Evolutionary conservation across 2,113 vertebrate genomes (phyloP).

Genomic region (Siphamia tubifer): DNA sequence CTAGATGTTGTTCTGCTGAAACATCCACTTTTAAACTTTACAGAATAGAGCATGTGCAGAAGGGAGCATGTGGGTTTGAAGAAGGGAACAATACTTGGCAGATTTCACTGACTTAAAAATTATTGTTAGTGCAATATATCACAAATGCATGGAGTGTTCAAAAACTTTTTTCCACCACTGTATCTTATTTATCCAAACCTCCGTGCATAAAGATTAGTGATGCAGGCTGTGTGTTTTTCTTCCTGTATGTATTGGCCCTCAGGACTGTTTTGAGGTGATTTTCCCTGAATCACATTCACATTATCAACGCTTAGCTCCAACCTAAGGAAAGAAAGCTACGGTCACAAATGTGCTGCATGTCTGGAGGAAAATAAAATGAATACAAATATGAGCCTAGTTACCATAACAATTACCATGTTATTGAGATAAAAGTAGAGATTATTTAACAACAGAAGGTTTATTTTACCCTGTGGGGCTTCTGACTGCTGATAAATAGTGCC

Average conservation of each 20-base stretch:
- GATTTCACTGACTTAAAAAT: too few species aligned
- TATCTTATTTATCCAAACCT: slow-evolving; percentile 71
- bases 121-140: too few species aligned
- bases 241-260: slow-evolving; percentile 16
- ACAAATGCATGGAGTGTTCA: too few species aligned
- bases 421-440: not conserved
- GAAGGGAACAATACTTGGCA: too few species aligned
- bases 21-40: too few species aligned
- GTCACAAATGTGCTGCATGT: not conserved
- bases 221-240: slow-evolving; percentile 81
- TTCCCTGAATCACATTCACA: not conserved
- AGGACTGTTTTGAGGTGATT: not conserved
- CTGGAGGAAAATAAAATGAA: too few species aligned
- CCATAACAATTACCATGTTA: not conserved
- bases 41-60: too few species aligned
- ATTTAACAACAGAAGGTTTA: not conserved
- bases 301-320: slow-evolving; percentile 63
- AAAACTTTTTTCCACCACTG: too few species aligned
- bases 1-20: too few species aligned
- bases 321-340: slow-evolving; percentile 32
- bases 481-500: slow-evolving; percentile 84
- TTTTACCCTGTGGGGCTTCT: slow-evolving; percentile 74
- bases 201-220: slow-evolving; percentile 83
- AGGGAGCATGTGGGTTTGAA: too few species aligned
- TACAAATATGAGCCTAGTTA: too few species aligned